Evolutionary conservation across 2,113 vertebrate genomes (phyloP), one percentile per base, ranked within the genome.

Genomic region (Sinocyclocheilus maitianheensis): DNA sequence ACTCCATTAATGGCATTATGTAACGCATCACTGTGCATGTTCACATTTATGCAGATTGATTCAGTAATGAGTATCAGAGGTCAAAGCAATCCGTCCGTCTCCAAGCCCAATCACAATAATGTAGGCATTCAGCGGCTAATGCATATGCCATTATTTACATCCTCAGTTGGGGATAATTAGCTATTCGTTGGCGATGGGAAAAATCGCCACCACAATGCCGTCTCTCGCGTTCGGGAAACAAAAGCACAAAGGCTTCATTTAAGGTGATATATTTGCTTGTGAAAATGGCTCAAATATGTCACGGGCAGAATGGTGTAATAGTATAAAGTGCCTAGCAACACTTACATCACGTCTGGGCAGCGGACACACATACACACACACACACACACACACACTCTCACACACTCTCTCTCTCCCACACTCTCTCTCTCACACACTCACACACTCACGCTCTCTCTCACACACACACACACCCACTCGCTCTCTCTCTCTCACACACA

Each of bases 221-320:
- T 88, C 90, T 92, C 91, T 90, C 91, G 88, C 79, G 81, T 82
- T 83, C 83, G 88, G 43, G 89, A 85, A 87, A 92, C 89, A 93
- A 91, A 93, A 90, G 83, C 81, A 91, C 81, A 89, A 92, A 92
- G 88, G 37, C 75, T 89, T 90, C 88, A 92, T 92, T 92, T 92
- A 88, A 84, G 90, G 89, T 88, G 90, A 94, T 93, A 89, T 92
- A 92, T 92, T 90, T 88, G 79, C 83, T 83, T 37, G 76, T 51
- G 24, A 76, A 87, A 89, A 93, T 90, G 90, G 91, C 67, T 85
- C 89, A 89, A 89, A 89, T 89, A 75, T 91, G 86, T 91, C 77
- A 81, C 89, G 0, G 84, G 85, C 75, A n/a, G 69, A 89, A 82
- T 87, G 81, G 22, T 77, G 71, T 85, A 87, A 91, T 89, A 89